Evolutionary conservation across 2,797 vertebrate species (phyloP).

Genomic region (Malacoraja senta): DNA sequence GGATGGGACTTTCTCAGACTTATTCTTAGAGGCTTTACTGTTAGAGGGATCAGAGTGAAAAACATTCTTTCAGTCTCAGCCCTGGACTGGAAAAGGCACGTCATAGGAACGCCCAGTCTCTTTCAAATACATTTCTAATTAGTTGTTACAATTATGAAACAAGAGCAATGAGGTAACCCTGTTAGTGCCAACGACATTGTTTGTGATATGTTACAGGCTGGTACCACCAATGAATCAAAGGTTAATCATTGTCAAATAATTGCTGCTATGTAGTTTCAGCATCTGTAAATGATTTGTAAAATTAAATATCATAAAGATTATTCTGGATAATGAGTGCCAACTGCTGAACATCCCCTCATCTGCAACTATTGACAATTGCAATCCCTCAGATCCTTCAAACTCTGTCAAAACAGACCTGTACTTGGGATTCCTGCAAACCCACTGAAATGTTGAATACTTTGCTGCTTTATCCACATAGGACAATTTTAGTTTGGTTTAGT

Average conservation of each 20-base stretch:
- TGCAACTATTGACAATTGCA: not conserved
- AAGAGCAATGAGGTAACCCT: not conserved
- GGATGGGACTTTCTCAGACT: not conserved
- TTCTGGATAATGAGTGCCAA: not conserved
- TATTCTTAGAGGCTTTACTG: no score
- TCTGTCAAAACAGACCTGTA: not conserved
- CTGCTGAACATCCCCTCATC: not conserved
- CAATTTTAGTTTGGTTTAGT: not conserved
- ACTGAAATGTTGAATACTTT: not conserved
- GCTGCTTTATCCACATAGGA: not conserved
- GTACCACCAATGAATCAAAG: not conserved
- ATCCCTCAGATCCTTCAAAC: not conserved
- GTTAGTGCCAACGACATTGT: not conserved
- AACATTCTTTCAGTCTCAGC: not conserved
- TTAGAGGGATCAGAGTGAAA: not conserved
- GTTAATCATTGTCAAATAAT: constrained; percentile 19
- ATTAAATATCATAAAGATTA: not conserved
- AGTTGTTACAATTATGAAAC: not conserved
- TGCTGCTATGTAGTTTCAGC: not conserved
- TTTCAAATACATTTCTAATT: not conserved
- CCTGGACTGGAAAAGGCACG: not conserved
- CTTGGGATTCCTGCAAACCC: not conserved
- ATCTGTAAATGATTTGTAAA: not conserved
- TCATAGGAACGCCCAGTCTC: not conserved
- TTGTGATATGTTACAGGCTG: not conserved